These are phyloP conservation scores for Lepeophtheirus nordmannii DNA, from an alignment of 2,888 invertebrate genomes.

Conservation along the genomic window DNA sequence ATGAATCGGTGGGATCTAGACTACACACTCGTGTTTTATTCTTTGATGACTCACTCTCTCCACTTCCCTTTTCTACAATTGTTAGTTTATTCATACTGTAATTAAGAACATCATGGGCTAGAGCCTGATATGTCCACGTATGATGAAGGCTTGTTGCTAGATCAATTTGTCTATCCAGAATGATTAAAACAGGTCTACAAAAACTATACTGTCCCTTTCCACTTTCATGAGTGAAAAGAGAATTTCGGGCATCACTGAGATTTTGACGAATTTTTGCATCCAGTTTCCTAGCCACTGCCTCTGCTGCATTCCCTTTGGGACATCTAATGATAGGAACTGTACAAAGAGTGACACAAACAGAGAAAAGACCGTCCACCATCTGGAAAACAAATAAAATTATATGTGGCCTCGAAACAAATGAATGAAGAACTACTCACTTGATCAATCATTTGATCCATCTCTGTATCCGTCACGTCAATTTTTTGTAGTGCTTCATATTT, in stretches of 20 bases:
- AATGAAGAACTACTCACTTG: constrained; percentile 31
- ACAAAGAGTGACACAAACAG: constrained; percentile 91
- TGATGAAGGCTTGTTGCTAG: constrained; percentile 96
- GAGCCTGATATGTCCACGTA: constrained; percentile 98
- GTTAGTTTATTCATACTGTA: constrained; percentile 59
- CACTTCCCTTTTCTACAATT: constrained; percentile 30
- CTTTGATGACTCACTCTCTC: constrained; percentile 32
- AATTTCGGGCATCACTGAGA: constrained; percentile 87
- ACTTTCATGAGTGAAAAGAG: constrained; percentile 74
- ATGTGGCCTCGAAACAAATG: not conserved
- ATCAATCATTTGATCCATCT: constrained; percentile 88
- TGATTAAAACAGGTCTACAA: constrained; percentile 76
- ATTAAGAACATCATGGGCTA: constrained; percentile 89
- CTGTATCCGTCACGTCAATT: constrained; percentile 80
- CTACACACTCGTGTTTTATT: constrained; percentile 73
- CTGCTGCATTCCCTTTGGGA: constrained; percentile 89
- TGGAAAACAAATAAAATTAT: not conserved
- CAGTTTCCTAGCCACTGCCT: constrained; percentile 91
- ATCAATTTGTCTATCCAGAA: constrained; percentile 83
- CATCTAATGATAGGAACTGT: constrained; percentile 46
- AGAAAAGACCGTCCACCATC: constrained; percentile 90
- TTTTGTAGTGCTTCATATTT: constrained; percentile 91
- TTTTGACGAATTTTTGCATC: constrained; percentile 94
- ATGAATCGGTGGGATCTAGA: constrained; percentile 68
- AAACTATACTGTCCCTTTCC: constrained; percentile 51